Evolutionary conservation across 2,113 vertebrate species (phyloP).

Genomic region (Antechinus flavipes): DNA sequence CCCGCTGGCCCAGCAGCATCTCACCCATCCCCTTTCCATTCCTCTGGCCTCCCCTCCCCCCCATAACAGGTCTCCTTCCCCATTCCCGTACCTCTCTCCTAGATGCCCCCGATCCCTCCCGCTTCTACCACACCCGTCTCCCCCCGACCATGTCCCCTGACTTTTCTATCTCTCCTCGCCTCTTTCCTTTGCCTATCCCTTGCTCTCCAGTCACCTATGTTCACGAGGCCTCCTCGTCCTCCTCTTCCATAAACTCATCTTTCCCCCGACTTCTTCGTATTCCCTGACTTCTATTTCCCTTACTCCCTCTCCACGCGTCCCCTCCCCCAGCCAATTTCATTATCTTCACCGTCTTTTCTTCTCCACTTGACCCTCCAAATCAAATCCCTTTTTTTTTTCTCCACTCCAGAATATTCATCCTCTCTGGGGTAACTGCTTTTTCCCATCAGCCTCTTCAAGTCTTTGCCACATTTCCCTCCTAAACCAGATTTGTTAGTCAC

Average conservation of each 20-base stretch:
- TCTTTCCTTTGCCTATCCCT: background rate
- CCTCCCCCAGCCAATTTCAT: background rate
- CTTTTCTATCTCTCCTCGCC: background rate
- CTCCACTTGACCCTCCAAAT: constrained; percentile 23
- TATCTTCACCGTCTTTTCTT: background rate
- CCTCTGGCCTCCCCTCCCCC: background rate
- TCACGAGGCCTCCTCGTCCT: constrained; percentile 26
- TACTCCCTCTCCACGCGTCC: background rate
- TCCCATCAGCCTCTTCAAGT: background rate
- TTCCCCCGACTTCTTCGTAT: background rate
- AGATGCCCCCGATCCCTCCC: background rate
- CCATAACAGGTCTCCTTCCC: too few relatives aligned
- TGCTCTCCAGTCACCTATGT: constrained; percentile 6
- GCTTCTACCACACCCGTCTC: background rate
- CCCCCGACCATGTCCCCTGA: background rate
- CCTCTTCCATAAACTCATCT: constrained; percentile 13
- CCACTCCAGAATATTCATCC: background rate
- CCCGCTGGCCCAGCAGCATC: background rate
- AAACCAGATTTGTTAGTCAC: background rate
- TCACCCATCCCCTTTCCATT: background rate
- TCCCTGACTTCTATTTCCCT: background rate
- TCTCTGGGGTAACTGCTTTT: background rate
- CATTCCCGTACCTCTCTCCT: background rate
- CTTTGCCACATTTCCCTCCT: background rate
- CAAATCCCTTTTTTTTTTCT: background rate